phyloP scores from a whole-genome alignment of 1,140 invertebrate species.

The Latrodectus geometricus region DNA sequence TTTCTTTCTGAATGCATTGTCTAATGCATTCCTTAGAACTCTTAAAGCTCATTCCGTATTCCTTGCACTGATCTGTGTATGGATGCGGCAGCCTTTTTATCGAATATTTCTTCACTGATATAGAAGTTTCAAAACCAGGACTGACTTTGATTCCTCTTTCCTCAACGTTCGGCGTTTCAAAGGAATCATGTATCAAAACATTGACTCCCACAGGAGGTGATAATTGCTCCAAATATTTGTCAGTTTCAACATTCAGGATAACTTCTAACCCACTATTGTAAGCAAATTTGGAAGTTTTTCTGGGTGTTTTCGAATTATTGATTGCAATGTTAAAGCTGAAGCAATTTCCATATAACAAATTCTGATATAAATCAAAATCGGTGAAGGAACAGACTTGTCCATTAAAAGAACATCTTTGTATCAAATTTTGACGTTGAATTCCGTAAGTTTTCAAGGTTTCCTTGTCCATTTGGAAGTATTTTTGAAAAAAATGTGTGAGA shows the following conservation, averaged over 20 bases:
- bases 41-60: background rate
- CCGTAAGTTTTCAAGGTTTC: too few relatives aligned
- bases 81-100: background rate
- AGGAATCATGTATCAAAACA: slow-evolving; percentile 67
- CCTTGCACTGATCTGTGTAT: background rate
- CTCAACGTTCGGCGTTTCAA: slow-evolving; percentile 68
- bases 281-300: background rate
- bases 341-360: background rate
- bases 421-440: too few relatives aligned
- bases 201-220: slow-evolving; percentile 66
- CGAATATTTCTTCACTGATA: slow-evolving; percentile 63
- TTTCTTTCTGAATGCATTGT: background rate
- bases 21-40: background rate
- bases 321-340: background rate
- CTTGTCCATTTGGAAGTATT: too few relatives aligned
- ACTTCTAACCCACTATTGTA: background rate
- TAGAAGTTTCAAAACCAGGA: slow-evolving; percentile 67
- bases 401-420: too few relatives aligned
- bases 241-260: background rate
- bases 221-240: background rate
- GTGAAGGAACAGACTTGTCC: too few relatives aligned
- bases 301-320: background rate
- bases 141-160: slow-evolving; percentile 68
- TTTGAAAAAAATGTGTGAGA: too few relatives aligned
- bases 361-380: background rate